Evolutionary conservation across 2,113 vertebrate species (phyloP), one percentile per base, ranked within the genome.

Genomic region (Rhabdomys dilectus): DNA sequence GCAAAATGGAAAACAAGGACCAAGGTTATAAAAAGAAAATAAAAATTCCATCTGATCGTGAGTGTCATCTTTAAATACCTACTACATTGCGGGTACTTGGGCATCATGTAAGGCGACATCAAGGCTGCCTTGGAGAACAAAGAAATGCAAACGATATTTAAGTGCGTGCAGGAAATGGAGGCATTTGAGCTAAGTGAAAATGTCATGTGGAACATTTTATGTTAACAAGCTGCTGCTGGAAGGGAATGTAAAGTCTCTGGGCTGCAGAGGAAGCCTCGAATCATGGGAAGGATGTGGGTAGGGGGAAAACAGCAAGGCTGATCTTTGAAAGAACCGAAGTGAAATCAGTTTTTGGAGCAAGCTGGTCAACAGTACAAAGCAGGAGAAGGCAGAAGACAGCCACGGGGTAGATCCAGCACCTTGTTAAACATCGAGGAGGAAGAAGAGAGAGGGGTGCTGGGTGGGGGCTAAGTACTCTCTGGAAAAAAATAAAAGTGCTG

Each of bases 181-280:
- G 92, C 88, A n/a, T 91, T 78, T 89, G 96, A 82, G 24, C 76
- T 75, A 53, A 89, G 78, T 87, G 68, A 77, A 88, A 81, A 85
- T 58, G 90, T 88, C 92, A 90, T 48, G 29, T 36, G 94, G 95
- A 96, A 94, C 90, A 36, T 93, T 96, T 95, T 78, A 94, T 80
- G 48, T 88, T 95, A 95, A 89, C 93, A 92, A 96, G 88, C 2
- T 45, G 78, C 88, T 87, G 88, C 73, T 72, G 94, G 93, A 91
- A 87, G 72, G 31, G 0, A 39, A 78, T 92, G 77, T 73, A 26
- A 66, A 36, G 78, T 88, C 88, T 58, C 34, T n/a, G 66, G 73
- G 70, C 76, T 70, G 70, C 70, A 90, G 88, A 93, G 92, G 90
- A 95, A 95, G 48, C 56, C 87, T 92, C 78, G 26, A 5, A 51